A percentile compares a stretch with the other conserved stretches of the same genome.
Evolutionary conservation across 2,888 invertebrate species (phyloP).

Genomic region (Athalia circularis): DNA sequence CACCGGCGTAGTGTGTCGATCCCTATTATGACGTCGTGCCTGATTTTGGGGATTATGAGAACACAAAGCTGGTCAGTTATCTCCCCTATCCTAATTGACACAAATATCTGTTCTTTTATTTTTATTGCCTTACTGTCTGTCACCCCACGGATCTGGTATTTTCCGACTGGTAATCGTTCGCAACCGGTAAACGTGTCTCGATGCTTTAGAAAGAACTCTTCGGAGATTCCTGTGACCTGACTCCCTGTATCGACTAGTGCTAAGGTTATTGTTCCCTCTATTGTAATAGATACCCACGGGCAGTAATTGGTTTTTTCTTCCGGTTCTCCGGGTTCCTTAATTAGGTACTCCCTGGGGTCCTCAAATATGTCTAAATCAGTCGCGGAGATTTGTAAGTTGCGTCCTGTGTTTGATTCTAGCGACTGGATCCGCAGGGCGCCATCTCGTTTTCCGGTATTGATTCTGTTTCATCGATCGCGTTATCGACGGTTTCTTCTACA

Average conservation of each 20-base stretch:
- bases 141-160: no score
- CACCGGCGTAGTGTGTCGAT: background rate
- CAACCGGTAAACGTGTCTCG: background rate
- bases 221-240: background rate
- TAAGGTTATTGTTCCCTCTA: background rate
- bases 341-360: background rate
- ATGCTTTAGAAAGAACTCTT: background rate
- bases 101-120: slow-evolving; percentile 14
- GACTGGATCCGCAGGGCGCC: background rate
- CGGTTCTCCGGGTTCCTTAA: background rate
- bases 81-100: background rate
- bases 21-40: slow-evolving; percentile 3
- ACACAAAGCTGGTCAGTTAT: background rate
- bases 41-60: background rate
- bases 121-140: background rate
- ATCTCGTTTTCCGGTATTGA: slow-evolving; percentile 7
- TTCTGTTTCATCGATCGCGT: background rate
- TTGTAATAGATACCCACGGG: background rate
- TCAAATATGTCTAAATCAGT: background rate
- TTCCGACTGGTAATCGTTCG: no score
- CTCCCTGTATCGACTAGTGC: slow-evolving; percentile 5
- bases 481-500: background rate
- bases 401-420: background rate
- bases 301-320: background rate
- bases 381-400: background rate